These are phyloP conservation scores for Anthonomus grandis DNA, from an alignment of 1,140 invertebrate species.

Conservation along the genomic window DNA sequence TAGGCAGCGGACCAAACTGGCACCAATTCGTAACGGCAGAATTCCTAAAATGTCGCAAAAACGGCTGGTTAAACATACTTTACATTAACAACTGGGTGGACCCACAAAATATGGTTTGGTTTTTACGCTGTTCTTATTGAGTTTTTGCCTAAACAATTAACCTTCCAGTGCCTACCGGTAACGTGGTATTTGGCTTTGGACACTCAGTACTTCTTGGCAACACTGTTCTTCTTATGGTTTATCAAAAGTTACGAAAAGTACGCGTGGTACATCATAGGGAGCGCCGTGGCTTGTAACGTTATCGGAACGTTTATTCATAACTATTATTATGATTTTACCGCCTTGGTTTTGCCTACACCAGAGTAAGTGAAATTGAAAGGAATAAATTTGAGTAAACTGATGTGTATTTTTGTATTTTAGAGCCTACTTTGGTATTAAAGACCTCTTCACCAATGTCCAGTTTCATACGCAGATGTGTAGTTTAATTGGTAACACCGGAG, in stretches of 20 bases:
- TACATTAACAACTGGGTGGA: slow-evolving; percentile 59
- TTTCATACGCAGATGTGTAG: slow-evolving; percentile 23
- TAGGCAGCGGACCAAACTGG: slow-evolving; percentile 37
- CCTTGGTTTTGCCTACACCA: slow-evolving; percentile 19
- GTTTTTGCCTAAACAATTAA: not conserved
- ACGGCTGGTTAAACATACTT: slow-evolving; percentile 53
- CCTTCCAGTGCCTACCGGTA: slow-evolving; percentile 44
- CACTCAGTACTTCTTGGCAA: slow-evolving; percentile 46
- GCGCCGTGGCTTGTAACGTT: slow-evolving; percentile 15
- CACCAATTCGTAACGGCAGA: slow-evolving; percentile 31
- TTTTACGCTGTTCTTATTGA: not conserved
- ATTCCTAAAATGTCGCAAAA: slow-evolving; percentile 36
- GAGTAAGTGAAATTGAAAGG: slow-evolving; percentile 30
- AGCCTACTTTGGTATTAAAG: slow-evolving; percentile 13
- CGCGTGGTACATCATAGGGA: slow-evolving; percentile 22
- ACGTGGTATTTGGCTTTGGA: slow-evolving; percentile 50
- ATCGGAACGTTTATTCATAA: slow-evolving; percentile 18
- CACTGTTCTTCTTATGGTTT: slow-evolving; percentile 38
- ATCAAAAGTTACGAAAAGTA: slow-evolving; percentile 27
- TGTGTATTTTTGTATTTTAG: slow-evolving; percentile 10
- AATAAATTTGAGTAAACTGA: too few species aligned
- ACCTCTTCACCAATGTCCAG: slow-evolving; percentile 10
- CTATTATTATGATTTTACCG: slow-evolving; percentile 27
- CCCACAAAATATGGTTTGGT: slow-evolving; percentile 40
- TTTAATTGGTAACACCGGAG: slow-evolving; percentile 23